Evolutionary conservation across 2,888 invertebrate species (phyloP).

Genomic region (Lymantria monacha): DNA sequence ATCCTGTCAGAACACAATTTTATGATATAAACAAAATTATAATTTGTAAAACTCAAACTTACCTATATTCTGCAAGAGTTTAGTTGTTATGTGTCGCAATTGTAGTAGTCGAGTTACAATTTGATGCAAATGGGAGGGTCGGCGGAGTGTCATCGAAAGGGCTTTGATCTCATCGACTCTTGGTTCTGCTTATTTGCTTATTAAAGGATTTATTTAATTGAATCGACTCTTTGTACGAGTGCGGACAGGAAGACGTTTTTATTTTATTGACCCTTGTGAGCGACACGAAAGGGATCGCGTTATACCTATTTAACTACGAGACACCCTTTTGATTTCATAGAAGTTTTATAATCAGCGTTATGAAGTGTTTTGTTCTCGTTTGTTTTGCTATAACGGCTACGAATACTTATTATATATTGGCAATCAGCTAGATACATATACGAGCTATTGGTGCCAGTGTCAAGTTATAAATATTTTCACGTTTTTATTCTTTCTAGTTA

Average conservation of each 20-base stretch:
- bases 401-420: too few species aligned
- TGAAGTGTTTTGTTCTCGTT: neutral
- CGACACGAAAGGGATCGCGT: neutral
- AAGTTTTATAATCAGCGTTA: neutral
- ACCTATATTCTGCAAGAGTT: neutral
- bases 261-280: constrained; percentile 25
- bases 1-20: too few species aligned
- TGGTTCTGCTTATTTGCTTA: constrained; percentile 62
- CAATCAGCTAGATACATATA: too few species aligned
- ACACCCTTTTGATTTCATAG: neutral
- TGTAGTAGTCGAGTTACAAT: neutral
- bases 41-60: too few species aligned
- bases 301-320: neutral
- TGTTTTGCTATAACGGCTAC: too few species aligned
- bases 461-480: too few species aligned
- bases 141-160: constrained; percentile 29
- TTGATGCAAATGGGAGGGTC: constrained; percentile 18
- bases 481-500: too few species aligned
- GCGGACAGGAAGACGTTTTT: constrained; percentile 30
- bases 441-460: too few species aligned
- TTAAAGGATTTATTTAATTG: constrained; percentile 40
- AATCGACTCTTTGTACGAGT: constrained; percentile 21
- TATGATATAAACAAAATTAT: too few species aligned
- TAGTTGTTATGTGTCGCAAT: neutral
- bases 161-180: constrained; percentile 52